Evolutionary conservation across 2,797 vertebrate species (phyloP), one percentile per base, ranked within the genome.

Genomic region (Argya squamiceps): DNA sequence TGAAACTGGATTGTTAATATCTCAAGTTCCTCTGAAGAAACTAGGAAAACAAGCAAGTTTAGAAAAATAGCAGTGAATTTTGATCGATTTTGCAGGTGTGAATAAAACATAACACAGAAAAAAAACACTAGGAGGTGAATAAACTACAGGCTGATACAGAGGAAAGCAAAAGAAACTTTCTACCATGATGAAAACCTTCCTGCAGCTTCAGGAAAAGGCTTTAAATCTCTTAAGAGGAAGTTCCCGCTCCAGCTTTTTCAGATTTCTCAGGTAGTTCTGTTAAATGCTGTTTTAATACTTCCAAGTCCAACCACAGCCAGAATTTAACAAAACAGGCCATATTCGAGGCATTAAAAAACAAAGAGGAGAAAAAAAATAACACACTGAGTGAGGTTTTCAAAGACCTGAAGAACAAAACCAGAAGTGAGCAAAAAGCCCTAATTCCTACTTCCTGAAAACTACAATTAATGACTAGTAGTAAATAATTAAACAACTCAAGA

Each of bases 171-270:
- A 75, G 37, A 32, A 90, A 46, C 62, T 84, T 69, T 69, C 69
- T 67, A 16, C 36, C 17, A 12, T 27, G 47, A 69, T 59, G 50
- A 81, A 89, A 94, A 87, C 37, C 70, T 87, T 74, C 55, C 84
- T 88, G 78, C 68, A 89, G 53, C 68, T 88, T 62, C 87, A 93
- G 76, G 32, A 95, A 89, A 69, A 29, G 36, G 29, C 32, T 88
- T 91, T 53, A 86, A 95, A 39, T 85, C 87, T 93, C 91, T 22
- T 12, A 95, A 88, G 86, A 84, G 87, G 71, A 95, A 91, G 44
- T 65, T 83, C 13, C 74, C 46, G 71, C 58, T 55, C 59, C 43
- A 75, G 11, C 41, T 83, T 80, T 81, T 50, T 84, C 63, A 90
- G 77, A 56, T 56, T 84, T 69, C 80, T 93, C 86, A 55, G 60